Base-by-base conservation (phyloP, 2,797 vertebrate genomes). In the Echeneis naucrates region DNA sequence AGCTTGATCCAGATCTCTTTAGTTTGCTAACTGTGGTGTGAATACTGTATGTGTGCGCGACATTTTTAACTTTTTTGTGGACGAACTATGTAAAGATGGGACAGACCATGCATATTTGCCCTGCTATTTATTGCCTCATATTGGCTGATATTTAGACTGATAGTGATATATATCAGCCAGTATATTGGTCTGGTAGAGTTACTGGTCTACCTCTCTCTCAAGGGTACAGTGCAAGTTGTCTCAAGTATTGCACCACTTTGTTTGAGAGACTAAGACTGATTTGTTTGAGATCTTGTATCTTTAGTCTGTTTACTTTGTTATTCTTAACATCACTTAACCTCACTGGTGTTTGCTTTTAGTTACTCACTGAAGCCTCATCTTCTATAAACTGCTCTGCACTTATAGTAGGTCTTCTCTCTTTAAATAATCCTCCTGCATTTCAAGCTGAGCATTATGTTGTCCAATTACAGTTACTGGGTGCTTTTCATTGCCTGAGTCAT, bases 281-380 rank as follows among this genome's bases (percentile, higher is more conserved):
- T n/a, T n/a, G 61, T 17, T 37, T 11, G 19, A 53, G 69, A 68
- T 76, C 63, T 73, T 23, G 12, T 68, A 48, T 71, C 35, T 67
- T 62, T 44, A 56, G n/a, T 57, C 42, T 83, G 69, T 82, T 88
- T 81, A 75, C 85, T 82, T 67, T 67, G 54, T 33, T 86, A 81
- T 79, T 84, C 65, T 71, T 75, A 50, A 85, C 82, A 51, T 76
- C 65, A 65, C 65, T 60, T 42, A 82, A 67, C 63, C 75, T 21
- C 65, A 27, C 66, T 47, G 19, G 1, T 77, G 79, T 86, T 80
- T 87, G 73, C 75, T 75, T 80, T 75, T 38, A 70, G 66, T 58
- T 40, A 60, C 68, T 72, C 68, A 64, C 62, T 79, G 52, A 78
- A 86, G 66, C 54, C 47, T 62, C 32, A 4, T 26, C 55, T 40